A percentile compares a stretch with the other conserved stretches of the same genome.
phyloP scores from a whole-genome alignment of 2,113 vertebrate genomes.

The Larimichthys polyactis region DNA sequence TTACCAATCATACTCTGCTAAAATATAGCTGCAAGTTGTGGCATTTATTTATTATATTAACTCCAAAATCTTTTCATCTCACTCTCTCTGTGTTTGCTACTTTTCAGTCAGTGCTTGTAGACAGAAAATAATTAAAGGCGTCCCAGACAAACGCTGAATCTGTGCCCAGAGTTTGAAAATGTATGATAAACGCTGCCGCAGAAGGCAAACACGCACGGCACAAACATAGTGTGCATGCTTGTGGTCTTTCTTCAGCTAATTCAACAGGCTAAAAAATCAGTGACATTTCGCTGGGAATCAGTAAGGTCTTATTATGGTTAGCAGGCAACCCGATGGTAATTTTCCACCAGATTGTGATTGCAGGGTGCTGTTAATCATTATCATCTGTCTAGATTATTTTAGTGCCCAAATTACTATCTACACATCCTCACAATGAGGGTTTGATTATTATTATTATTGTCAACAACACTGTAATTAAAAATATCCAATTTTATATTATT shows the following conservation, averaged over 20 bases:
- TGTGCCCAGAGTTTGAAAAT: not conserved
- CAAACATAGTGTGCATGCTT: constrained; percentile 1
- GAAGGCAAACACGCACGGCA: not conserved
- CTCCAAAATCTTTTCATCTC: not conserved
- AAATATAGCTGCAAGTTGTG: not conserved
- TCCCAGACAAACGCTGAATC: not conserved
- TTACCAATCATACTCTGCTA: not conserved
- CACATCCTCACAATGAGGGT: not conserved
- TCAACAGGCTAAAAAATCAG: constrained; percentile 9
- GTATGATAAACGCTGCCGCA: not conserved
- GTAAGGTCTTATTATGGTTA: constrained; percentile 1
- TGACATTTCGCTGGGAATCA: not conserved
- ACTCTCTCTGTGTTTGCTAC: not conserved
- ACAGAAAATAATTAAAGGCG: constrained; percentile 7
- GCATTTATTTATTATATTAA: not conserved
- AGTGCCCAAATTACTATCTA: not conserved
- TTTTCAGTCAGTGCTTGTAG: not conserved
- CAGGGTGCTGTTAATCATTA: constrained; percentile 1
- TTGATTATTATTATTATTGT: not conserved
- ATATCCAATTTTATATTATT: not conserved
- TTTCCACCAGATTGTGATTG: constrained; percentile 28
- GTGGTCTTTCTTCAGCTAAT: constrained; percentile 21
- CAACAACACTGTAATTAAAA: not conserved
- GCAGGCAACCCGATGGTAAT: not conserved
- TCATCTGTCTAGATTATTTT: constrained; percentile 14